These are phyloP conservation scores for Holothuria scabra DNA, from an alignment of 53 echinoderm and acorn worm genomes.

Conservation along the genomic window DNA sequence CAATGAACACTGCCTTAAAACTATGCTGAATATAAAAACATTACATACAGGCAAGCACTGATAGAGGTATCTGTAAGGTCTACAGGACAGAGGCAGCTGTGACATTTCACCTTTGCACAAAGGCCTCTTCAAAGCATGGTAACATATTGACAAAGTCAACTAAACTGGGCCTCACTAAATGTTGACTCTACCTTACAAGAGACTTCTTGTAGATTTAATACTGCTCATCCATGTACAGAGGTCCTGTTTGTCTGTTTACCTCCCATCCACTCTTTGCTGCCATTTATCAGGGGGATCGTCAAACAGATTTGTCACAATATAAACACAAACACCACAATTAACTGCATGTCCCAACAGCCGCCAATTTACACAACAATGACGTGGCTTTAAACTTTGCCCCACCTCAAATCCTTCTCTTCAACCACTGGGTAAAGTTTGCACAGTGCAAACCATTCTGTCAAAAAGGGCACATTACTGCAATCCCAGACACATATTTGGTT, in stretches of 20 bases:
- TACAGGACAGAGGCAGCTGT: not conserved
- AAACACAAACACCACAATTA: slow-evolving; percentile 43
- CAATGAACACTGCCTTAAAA: no score
- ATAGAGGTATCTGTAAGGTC: no score
- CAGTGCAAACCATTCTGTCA: no score
- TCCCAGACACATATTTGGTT: no score
- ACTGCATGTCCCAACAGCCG: not conserved
- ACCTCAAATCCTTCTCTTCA: no score
- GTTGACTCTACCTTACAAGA: slow-evolving; percentile 23
- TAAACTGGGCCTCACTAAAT: slow-evolving; percentile 1
- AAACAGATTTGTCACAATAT: slow-evolving; percentile 35
- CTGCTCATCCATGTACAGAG: slow-evolving; percentile 24
- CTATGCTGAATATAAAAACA: no score
- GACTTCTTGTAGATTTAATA: slow-evolving; percentile 27
- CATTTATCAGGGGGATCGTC: slow-evolving; percentile 29
- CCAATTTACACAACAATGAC: not conserved
- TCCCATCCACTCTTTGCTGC: slow-evolving; percentile 10
- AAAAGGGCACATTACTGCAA: no score
- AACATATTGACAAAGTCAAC: slow-evolving; percentile 27
- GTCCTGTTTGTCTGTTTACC: slow-evolving; percentile 26
- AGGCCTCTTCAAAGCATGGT: slow-evolving; percentile 8
- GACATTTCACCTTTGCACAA: slow-evolving; percentile 33
- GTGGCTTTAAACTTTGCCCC: no score
- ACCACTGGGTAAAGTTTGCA: no score
- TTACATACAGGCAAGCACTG: no score